Evolutionary conservation across 2,888 invertebrate species (phyloP).

Genomic region (Ceriagrion tenellum): DNA sequence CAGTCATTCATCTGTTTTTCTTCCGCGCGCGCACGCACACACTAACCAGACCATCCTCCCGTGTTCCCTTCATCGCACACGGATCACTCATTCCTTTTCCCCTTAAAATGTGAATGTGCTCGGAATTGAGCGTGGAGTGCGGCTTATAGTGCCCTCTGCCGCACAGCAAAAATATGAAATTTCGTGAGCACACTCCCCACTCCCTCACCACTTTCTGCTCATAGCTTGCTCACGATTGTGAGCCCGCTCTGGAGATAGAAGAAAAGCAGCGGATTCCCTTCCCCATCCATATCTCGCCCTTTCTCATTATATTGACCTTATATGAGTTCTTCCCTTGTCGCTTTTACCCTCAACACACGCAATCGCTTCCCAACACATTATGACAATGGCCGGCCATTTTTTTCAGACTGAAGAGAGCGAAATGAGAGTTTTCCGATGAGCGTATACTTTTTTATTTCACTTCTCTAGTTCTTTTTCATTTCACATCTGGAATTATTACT

Average conservation of each 20-base stretch:
- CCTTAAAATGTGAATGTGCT: constrained; percentile 22
- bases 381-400: neutral
- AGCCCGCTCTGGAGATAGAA: neutral
- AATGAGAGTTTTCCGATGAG: neutral
- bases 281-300: neutral
- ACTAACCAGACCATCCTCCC: neutral
- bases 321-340: constrained; percentile 6
- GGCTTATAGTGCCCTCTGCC: neutral
- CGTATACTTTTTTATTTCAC: neutral
- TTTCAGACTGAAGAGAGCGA: neutral
- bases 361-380: neutral
- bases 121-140: neutral
- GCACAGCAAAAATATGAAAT: neutral
- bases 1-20: neutral
- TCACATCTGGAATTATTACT: neutral
- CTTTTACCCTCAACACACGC: neutral
- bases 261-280: neutral
- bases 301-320: constrained; percentile 24
- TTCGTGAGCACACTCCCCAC: constrained; percentile 1
- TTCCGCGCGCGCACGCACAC: neutral
- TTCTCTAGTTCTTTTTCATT: neutral
- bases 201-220: neutral
- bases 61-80: neutral
- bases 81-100: neutral
- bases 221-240: neutral